phyloP scores from a whole-genome alignment of 2,797 vertebrate genomes.

The Bucorvus abyssinicus region DNA sequence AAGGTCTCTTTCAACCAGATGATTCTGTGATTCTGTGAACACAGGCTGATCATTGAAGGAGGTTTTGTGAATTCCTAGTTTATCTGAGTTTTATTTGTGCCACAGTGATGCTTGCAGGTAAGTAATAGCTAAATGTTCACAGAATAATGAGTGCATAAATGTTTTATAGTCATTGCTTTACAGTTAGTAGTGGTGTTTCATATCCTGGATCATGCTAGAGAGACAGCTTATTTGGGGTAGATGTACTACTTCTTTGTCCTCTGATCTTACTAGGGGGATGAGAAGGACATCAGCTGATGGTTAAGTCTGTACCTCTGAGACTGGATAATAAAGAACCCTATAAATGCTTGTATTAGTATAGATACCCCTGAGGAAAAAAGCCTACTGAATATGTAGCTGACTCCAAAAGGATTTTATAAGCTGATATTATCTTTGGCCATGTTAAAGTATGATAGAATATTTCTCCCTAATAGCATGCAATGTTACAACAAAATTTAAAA shows the following conservation, averaged over 20 bases:
- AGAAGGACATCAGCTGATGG: not conserved
- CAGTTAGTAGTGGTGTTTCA: not conserved
- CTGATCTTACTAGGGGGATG: not conserved
- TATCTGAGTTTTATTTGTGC: not conserved
- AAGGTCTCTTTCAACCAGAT: too few relatives aligned
- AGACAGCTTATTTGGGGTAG: not conserved
- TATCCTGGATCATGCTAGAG: not conserved
- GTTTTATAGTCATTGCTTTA: not conserved
- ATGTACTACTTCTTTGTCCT: not conserved
- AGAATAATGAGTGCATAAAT: not conserved
- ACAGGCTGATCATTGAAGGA: not conserved
- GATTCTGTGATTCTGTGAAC: too few relatives aligned
- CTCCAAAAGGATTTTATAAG: slow-evolving; percentile 20
- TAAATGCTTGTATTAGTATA: slow-evolving; percentile 12
- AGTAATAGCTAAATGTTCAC: not conserved
- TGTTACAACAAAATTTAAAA: not conserved
- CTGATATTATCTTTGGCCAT: slow-evolving; percentile 36
- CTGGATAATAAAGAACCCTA: not conserved
- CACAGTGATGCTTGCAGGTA: not conserved
- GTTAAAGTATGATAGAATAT: not conserved
- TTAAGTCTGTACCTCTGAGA: not conserved
- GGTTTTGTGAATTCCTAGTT: not conserved
- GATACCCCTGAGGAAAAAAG: slow-evolving; percentile 20
- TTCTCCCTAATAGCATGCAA: slow-evolving; percentile 18
- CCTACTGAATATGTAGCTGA: slow-evolving; percentile 20